Evolutionary conservation across 2,113 vertebrate genomes (phyloP).

Genomic region (Eulacestoma nigropectus): DNA sequence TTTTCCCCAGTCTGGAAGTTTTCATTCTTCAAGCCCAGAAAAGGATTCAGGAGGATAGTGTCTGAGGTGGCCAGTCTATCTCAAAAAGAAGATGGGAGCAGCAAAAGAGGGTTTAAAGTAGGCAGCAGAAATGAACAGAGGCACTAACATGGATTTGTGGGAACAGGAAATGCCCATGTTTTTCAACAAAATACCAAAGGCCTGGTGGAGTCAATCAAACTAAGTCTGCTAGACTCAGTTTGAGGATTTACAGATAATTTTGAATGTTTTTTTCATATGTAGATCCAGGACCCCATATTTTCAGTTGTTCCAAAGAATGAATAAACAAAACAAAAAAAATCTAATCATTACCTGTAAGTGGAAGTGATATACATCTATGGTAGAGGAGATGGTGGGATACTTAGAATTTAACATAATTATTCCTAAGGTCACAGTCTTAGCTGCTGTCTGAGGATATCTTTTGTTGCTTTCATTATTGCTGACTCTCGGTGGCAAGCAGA

Average conservation of each 20-base stretch:
- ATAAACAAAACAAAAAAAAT: neutral
- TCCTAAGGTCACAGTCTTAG: neutral
- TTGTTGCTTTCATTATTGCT: neutral
- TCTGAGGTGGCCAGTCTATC: neutral
- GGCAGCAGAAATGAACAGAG: neutral
- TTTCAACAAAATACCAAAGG: neutral
- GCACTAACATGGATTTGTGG: neutral
- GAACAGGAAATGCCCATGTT: neutral
- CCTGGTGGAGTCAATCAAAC: neutral
- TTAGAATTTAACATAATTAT: neutral
- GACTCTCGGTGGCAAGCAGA: neutral
- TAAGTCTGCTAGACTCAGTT: neutral
- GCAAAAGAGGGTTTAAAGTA: neutral
- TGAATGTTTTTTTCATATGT: neutral
- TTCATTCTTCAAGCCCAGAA: neutral
- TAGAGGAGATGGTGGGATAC: neutral
- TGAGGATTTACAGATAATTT: neutral
- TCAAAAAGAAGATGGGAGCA: neutral
- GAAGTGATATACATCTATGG: neutral
- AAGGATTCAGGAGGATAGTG: neutral
- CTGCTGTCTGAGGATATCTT: neutral
- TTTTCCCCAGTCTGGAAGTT: neutral
- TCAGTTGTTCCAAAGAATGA: neutral
- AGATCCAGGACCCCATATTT: neutral
- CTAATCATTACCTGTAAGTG: neutral